Conservation (phyloP, 2,797 vertebrate species). For the Bradypodion pumilum region DNA sequence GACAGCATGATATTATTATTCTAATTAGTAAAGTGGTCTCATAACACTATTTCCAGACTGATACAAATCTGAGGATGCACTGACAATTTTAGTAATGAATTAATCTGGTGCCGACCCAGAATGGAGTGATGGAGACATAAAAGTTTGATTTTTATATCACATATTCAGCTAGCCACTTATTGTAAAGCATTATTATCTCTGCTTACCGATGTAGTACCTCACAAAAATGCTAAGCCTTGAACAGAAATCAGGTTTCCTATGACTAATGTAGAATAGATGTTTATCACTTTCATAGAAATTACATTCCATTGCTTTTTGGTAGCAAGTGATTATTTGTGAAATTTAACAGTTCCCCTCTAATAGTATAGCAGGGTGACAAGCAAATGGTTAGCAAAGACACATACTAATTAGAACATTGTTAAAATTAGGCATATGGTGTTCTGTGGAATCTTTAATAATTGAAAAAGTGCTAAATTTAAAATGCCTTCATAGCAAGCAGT, state of each 20-base stretch:
- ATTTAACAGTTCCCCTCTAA: neutral
- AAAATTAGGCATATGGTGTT: neutral
- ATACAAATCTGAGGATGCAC: neutral
- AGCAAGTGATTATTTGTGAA: neutral
- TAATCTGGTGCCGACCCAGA: neutral
- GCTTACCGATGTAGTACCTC: neutral
- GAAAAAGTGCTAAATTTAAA: neutral
- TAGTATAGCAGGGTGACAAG: neutral
- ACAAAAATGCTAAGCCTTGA: neutral
- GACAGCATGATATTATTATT: too few relatives aligned
- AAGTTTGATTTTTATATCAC: neutral
- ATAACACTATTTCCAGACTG: neutral
- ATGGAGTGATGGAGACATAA: neutral
- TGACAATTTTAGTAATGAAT: neutral
- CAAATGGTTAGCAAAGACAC: neutral
- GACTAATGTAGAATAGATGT: neutral
- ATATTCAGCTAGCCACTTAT: neutral
- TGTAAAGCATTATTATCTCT: neutral
- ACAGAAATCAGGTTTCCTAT: neutral
- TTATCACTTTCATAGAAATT: neutral
- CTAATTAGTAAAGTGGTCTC: too few relatives aligned
- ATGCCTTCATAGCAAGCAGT: neutral
- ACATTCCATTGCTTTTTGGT: neutral
- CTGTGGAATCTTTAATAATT: neutral
- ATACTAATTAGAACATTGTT: conserved; percentile 3